Base-by-base conservation (phyloP, 1,140 invertebrate species). In the Nasonia longicornis region DNA sequence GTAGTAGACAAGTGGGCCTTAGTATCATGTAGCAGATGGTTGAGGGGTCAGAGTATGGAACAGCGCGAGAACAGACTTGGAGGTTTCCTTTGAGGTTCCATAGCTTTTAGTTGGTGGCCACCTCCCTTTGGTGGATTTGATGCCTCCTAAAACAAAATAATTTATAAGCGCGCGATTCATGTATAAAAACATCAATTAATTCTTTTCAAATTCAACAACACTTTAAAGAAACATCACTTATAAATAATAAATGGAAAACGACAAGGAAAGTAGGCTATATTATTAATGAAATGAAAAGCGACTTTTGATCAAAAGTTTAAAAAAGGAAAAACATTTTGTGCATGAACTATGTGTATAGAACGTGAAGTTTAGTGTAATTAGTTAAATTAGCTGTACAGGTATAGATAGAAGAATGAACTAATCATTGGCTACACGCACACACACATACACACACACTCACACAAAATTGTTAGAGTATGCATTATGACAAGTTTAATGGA, bases 111-210 rank as follows among this genome's bases (percentile, higher is more conserved):
- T 85, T 94, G 93, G 86, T 95, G 94, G 67, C 93, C 94, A 80
- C 90, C 89, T 84, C 94, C 93, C 91, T 95, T 95, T 42, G 94
- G 93, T 80, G 95, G 95, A 91, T 96, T 95, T 83, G 94, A 95
- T 84, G 95, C 95, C 90, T 96, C 95, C 95, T 96, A 84, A 84
- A 89, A 88, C 6, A 7, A 71, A 42, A 42, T 20, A 3, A 71
- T 42, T 35, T 31, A 14, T 71, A 3, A 35, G 35, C 10, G 16
- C 16, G 16, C 20, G n/a, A n/a, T n/a, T 58, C 20, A 1, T 58
- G 6, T n/a, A 73, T 29, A 48, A 31, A 75, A 31, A 63, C 3
- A 35, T 35, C 31, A 63, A 7, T 22, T 35, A 63, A 74, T 58
- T 20, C 14, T 6, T 73, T 20, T 74, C 8, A 74, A 58, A 52